These are phyloP conservation scores for Tetramorium alpestre DNA, from an alignment of 1,140 invertebrate genomes.

Conservation along the genomic window DNA sequence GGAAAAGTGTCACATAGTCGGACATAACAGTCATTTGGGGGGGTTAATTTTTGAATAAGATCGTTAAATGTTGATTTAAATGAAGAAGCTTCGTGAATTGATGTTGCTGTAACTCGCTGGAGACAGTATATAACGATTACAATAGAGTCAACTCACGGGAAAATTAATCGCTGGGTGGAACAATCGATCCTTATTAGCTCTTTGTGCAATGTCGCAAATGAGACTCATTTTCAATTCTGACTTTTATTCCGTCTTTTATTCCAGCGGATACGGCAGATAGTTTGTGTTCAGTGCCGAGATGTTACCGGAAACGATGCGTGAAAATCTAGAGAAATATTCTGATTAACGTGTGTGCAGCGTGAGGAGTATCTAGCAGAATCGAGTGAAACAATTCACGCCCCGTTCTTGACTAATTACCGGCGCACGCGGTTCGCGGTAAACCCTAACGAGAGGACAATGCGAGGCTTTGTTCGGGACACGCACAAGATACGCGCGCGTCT, in stretches of 20 bases:
- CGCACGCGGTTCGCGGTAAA: conserved; percentile 3
- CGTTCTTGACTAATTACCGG: conserved; percentile 12
- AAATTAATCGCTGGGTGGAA: conserved; percentile 46
- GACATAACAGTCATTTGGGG: neutral
- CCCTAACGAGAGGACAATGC: conserved; percentile 61
- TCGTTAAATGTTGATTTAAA: conserved; percentile 54
- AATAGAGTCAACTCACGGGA: conserved; percentile 45
- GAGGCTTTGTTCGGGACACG: conserved; percentile 58
- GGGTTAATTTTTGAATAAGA: conserved; percentile 49
- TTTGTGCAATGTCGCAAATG: conserved; percentile 39
- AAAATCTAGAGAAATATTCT: neutral
- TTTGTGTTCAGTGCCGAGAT: neutral
- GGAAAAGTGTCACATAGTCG: neutral
- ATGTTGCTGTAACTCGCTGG: conserved; percentile 9
- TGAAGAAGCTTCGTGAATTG: conserved; percentile 26
- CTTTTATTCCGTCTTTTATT: conserved; percentile 27
- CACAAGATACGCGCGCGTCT: conserved; percentile 24
- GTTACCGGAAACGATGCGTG: neutral
- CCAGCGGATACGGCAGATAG: neutral
- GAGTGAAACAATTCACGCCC: conserved; percentile 4
- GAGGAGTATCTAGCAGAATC: neutral
- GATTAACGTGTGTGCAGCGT: neutral
- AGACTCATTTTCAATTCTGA: conserved; percentile 35
- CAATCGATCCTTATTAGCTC: conserved; percentile 55
- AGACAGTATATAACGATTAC: conserved; percentile 12